Percentiles rank a stretch among this genome's conserved stretches.
These are phyloP conservation scores for Shinisaurus crocodilurus DNA, from an alignment of 2,113 vertebrate species.

Conservation along the genomic window DNA sequence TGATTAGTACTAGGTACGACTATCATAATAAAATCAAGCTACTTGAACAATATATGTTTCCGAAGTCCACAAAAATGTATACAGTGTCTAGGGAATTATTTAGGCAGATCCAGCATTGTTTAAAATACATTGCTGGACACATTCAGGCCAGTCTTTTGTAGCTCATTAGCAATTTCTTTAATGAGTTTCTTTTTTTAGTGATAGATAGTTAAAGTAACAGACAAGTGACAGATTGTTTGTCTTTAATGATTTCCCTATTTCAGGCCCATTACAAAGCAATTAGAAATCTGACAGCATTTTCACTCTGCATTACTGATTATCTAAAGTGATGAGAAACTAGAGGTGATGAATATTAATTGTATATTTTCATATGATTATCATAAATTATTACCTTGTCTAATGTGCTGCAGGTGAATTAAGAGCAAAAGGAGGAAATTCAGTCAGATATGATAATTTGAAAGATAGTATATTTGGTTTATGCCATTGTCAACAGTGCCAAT, in stretches of 20 bases:
- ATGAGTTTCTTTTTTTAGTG: constrained; percentile 86
- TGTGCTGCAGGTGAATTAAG: constrained; percentile 79
- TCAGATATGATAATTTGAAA: constrained; percentile 79
- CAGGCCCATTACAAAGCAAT: constrained; percentile 90
- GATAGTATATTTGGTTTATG: constrained; percentile 66
- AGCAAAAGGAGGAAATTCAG: constrained; percentile 75
- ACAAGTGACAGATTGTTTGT: constrained; percentile 94
- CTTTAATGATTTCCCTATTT: constrained; percentile 89
- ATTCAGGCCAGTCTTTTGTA: constrained; percentile 80
- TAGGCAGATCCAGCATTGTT: constrained; percentile 77
- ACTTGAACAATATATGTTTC: constrained; percentile 75
- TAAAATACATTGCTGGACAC: constrained; percentile 77
- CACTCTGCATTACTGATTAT: constrained; percentile 89
- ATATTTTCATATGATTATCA: constrained; percentile 91
- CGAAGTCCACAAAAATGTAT: constrained; percentile 72
- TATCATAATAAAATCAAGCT: constrained; percentile 76
- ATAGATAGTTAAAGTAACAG: constrained; percentile 90
- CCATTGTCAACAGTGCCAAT: constrained; percentile 62
- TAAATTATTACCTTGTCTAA: constrained; percentile 88
- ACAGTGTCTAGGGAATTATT: constrained; percentile 79
- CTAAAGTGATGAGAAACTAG: constrained; percentile 88
- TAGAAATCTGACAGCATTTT: constrained; percentile 89
- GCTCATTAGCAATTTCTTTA: constrained; percentile 91
- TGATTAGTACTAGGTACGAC: constrained; percentile 54
- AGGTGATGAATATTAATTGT: constrained; percentile 90